Percentiles rank a stretch among this genome's conserved stretches.
phyloP scores from a whole-genome alignment of 2,113 vertebrate genomes.

The Leptodactylus fuscus region DNA sequence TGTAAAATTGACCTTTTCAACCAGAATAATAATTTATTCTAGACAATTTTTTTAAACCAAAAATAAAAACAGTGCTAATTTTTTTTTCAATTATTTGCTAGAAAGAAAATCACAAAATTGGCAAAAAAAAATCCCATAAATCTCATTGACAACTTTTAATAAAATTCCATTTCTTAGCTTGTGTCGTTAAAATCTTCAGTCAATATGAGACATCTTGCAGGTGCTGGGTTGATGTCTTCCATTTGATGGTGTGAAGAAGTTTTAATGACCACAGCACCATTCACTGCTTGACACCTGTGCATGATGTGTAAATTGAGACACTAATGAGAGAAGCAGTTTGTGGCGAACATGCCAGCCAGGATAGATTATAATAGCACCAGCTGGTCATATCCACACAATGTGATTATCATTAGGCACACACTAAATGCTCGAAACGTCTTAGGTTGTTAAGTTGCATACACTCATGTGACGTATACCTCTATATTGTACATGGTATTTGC shows the following conservation, averaged over 20 bases:
- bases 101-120: background rate
- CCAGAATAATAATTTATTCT: background rate
- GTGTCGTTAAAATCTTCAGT: constrained; percentile 7
- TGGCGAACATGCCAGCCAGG: constrained; percentile 31
- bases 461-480: background rate
- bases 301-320: constrained; percentile 52
- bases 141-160: background rate
- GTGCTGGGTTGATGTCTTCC: constrained; percentile 31
- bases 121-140: background rate
- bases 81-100: too few relatives aligned
- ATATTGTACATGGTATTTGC: background rate
- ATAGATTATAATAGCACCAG: background rate
- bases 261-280: constrained; percentile 52
- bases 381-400: constrained; percentile 23
- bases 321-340: constrained; percentile 35
- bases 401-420: constrained; percentile 23
- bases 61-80: too few relatives aligned
- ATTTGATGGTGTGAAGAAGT: constrained; percentile 39
- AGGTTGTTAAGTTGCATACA: background rate
- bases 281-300: constrained; percentile 46
- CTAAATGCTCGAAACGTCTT: background rate
- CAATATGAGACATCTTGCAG: constrained; percentile 28
- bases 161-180: background rate
- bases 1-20: too few relatives aligned
- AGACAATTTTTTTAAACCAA: background rate